Conservation (phyloP, 1,140 invertebrate species). For the Hydropsyche tenuis region DNA sequence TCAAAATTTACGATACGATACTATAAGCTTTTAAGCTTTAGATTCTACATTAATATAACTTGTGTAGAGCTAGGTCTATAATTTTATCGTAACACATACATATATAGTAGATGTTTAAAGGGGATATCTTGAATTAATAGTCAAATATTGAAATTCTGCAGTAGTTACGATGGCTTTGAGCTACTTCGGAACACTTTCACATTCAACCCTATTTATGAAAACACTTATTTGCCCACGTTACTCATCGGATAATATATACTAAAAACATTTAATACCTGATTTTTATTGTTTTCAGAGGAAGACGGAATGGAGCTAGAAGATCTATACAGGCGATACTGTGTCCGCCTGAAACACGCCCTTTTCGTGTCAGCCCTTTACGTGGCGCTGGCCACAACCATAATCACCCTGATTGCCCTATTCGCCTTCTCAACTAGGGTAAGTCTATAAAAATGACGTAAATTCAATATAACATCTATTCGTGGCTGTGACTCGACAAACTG, state of each 20-base stretch:
- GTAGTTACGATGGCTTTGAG: background rate
- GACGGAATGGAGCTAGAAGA: constrained; percentile 70
- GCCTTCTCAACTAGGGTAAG: constrained; percentile 50
- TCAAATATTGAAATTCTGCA: no score
- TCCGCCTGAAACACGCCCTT: constrained; percentile 69
- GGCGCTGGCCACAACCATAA: constrained; percentile 59
- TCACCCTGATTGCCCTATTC: constrained; percentile 62
- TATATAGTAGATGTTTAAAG: no score
- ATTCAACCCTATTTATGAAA: background rate
- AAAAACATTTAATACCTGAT: background rate
- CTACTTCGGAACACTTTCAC: background rate
- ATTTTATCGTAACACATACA: no score
- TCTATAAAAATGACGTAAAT: background rate
- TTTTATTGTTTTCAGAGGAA: constrained; percentile 61
- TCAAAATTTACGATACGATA: no score
- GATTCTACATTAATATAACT: no score
- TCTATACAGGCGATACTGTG: constrained; percentile 69
- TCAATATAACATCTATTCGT: no score
- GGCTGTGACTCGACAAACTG: no score
- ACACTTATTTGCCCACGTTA: no score
- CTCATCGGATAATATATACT: background rate
- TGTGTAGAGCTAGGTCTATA: no score
- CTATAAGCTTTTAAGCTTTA: no score
- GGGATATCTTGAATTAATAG: no score
- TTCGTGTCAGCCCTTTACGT: constrained; percentile 68